Base-by-base conservation (phyloP, 2,888 invertebrate genomes). In the Oxytorus armatus region DNA sequence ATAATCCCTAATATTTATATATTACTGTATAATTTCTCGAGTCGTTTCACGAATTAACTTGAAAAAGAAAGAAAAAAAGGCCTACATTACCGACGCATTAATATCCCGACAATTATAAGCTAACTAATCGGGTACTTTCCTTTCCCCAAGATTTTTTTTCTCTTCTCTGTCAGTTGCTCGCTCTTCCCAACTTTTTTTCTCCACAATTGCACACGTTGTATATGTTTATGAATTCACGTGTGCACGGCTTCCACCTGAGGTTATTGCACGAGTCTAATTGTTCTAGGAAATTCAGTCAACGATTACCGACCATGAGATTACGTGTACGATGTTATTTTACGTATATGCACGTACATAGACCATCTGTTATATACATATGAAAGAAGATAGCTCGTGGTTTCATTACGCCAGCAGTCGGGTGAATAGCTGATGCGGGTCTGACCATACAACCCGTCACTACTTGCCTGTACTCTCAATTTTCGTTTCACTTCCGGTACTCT, bases 361-460 rank as follows among this genome's bases (percentile, higher is more conserved):
- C 14, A 49, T 44, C 39, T 53, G 61, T 44, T 5, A n/a, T 65
- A 36, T 23, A 8, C 23, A 29, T 29, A 29, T 36, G 3, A 47
- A 44, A 53, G 8, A 1, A 7, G 73, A 42, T 57, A 23, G 14
- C 23, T 59, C 39, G n/a, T n/a, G 61, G 53, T 63, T 51, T 59
- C 53, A 53, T 70, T 55, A 72, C 76, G 75, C 53, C 70, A 61
- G 69, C 76, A 65, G 55, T 70, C 59, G 21, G 72, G 66, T 61
- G 75, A 66, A 76, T 76, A 70, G 47, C 61, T 25, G 23, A 10
- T 53, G 59, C 42, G 25, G 49, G 75, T 76, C 79, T 79, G 75
- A 72, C 75, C 59, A 79, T 66, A 79, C 79, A 47, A 75, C 65
- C 66, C 44, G 65, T 66, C 70, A 79, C 75, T 79, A 79, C 79